Percentiles rank a stretch among this genome's conserved stretches.
Conservation (phyloP, 2,888 invertebrate genomes). For the Rhabditoides inermis region DNA sequence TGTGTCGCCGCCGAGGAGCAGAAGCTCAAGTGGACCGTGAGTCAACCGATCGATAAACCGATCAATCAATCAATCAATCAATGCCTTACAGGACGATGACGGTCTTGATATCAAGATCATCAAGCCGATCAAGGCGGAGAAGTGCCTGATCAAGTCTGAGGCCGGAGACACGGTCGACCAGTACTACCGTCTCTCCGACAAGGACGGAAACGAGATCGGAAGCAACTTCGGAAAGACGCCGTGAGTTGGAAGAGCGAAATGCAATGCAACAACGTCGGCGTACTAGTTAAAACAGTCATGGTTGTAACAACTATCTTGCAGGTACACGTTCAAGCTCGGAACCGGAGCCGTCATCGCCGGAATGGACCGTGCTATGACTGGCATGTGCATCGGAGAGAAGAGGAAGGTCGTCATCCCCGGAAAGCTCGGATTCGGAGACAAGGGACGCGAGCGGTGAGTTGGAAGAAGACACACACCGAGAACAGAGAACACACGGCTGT, state of each 20-base stretch:
- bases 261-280: no score
- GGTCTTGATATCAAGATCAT: slow-evolving; percentile 48
- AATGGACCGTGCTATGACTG: slow-evolving; percentile 49
- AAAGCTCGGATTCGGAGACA: slow-evolving; percentile 44
- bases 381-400: slow-evolving; percentile 51
- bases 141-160: slow-evolving; percentile 46
- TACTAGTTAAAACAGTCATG: no score
- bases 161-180: slow-evolving; percentile 42
- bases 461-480: background rate
- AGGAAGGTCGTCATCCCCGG: slow-evolving; percentile 50
- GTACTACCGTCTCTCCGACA: slow-evolving; percentile 47
- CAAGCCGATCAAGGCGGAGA: slow-evolving; percentile 46
- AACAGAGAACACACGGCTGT: background rate
- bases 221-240: slow-evolving; percentile 51
- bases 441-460: slow-evolving; percentile 18
- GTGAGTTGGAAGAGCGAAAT: slow-evolving; percentile 34
- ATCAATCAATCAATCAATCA: no score
- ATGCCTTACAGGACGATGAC: slow-evolving; percentile 41
- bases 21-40: slow-evolving; percentile 44
- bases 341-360: slow-evolving; percentile 47
- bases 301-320: no score
- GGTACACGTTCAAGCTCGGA: slow-evolving; percentile 49
- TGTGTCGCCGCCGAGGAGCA: slow-evolving; percentile 35
- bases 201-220: slow-evolving; percentile 51
- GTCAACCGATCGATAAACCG: no score